Evolutionary conservation across 2,113 vertebrate genomes (phyloP), one percentile per base, ranked within the genome.

Genomic region (Rhinogobius similis): DNA sequence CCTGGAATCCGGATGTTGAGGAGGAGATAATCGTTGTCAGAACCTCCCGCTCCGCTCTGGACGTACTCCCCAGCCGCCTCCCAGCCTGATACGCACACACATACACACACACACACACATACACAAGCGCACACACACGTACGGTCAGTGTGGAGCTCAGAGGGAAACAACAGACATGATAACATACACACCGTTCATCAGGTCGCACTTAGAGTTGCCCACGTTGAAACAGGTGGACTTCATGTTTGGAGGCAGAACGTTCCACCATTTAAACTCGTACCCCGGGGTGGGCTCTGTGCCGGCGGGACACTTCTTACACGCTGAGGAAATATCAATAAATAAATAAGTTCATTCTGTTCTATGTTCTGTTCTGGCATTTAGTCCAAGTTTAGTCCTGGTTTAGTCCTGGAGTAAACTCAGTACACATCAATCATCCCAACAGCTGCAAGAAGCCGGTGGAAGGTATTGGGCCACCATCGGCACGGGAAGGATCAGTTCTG

Each of bases 191-290:
- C 97, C 97, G 0, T 96, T 98, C 97, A 98, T 97, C 68, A 86
- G 92, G 26, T 99, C 96, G 10, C 98, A 99, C 75, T 98, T 98
- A 0, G 95, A 95, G 89, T 98, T 99, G 68, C 95, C 96, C 1
- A 99, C 96, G 26, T 98, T 99, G 89, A 99, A 98, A 84, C 98
- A 99, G 65, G 96, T 98, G 0, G 97, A 97, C 91, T 98, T 98
- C 96, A 99, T 98, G 86, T 97, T 98, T 63, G 83, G 68, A 18
- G 97, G 97, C 59, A 99, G 92, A 48, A 95, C 84, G 62, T 99
- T 98, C 97, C 97, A 99, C 98, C 97, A 99, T 85, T 98, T 99
- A 79, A 96, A 99, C 76, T 98, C 95, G 75, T 96, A 96, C 0
- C 94, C 97, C 41, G 97, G 88, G 0, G 85, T 89, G 24, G 98